Base-by-base conservation (phyloP, 2,113 vertebrate species). In the Malurus melanocephalus region DNA sequence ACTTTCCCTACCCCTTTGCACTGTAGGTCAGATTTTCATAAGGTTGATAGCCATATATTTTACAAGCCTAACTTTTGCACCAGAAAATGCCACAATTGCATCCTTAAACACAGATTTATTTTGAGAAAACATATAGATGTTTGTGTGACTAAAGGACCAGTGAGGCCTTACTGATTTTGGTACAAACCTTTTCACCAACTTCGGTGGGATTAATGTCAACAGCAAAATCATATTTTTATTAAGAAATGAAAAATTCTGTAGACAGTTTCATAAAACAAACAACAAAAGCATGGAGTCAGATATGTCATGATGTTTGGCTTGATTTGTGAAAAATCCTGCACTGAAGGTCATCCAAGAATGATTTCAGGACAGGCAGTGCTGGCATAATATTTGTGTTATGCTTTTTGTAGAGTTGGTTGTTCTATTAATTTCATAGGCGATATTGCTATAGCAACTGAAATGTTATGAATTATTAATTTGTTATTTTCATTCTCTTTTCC, bases 401-500 rank as follows among this genome's bases (percentile, higher is more conserved):
- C 21, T 74, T 90, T 88, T 49, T 60, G 49, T 79, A 66, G 61
- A 79, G 46, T 59, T 52, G 16, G 10, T 80, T 84, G 17, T 86
- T 90, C 57, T 68, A 33, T 49, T 80, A 64, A 74, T 83, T 83
- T 78, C 73, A 40, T 40, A 62, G 71, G 49, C 57, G 46, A 76
- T 75, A 56, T 45, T 57, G 40, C 43, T 65, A 28, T 13, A 73
- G 51, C 30, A 90, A 65, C 66, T 73, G 40, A 81, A 89, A 86
- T 76, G 13, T 35, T 53, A 67, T 94, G 53, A 83, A 90, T 94
- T 91, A 96, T 91, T 94, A 87, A 95, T 94, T 46, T 6, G 49
- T 38, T 6, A 52, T 59, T 84, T 94, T 92, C n/a, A 46, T 61
- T 89, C 32, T 80, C 42, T 89, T 56, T 24, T 94, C 66, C 53